Conservation (phyloP, 2,113 vertebrate species). For the Ornithorhynchus anatinus region DNA sequence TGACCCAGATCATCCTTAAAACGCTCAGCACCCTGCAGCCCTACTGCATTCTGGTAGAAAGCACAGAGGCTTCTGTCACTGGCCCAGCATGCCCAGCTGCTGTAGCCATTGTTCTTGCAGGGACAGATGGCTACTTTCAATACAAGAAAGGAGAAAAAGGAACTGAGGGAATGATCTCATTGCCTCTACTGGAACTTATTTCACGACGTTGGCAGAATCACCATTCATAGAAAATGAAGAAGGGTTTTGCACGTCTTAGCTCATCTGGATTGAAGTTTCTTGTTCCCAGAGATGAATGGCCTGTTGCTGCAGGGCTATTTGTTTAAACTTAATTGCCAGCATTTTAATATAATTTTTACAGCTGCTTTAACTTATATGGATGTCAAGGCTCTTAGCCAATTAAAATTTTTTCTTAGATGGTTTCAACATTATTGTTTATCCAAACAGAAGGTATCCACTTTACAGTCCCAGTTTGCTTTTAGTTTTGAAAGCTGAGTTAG, state of each 20-base stretch:
- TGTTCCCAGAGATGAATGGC: background rate
- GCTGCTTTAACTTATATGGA: background rate
- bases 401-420: background rate
- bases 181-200: slow-evolving; percentile 14
- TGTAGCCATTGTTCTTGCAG: slow-evolving; percentile 12
- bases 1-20: slow-evolving; percentile 32
- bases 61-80: slow-evolving; percentile 33
- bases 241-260: background rate
- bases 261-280: accelerated
- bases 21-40: slow-evolving; percentile 7
- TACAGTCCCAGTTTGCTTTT: too few relatives aligned
- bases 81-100: slow-evolving; percentile 43
- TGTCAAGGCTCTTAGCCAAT: background rate
- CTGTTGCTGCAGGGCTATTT: background rate
- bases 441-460: background rate
- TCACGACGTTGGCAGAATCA: background rate
- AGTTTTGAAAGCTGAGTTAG: too few relatives aligned
- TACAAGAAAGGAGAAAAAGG: slow-evolving; percentile 32
- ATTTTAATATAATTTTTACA: background rate
- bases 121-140: slow-evolving; percentile 60
- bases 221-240: background rate
- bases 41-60: background rate
- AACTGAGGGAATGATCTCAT: background rate
- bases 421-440: too few relatives aligned
- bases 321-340: background rate